Conservation (phyloP, 2,888 invertebrate species). For the Molanna angustata region DNA sequence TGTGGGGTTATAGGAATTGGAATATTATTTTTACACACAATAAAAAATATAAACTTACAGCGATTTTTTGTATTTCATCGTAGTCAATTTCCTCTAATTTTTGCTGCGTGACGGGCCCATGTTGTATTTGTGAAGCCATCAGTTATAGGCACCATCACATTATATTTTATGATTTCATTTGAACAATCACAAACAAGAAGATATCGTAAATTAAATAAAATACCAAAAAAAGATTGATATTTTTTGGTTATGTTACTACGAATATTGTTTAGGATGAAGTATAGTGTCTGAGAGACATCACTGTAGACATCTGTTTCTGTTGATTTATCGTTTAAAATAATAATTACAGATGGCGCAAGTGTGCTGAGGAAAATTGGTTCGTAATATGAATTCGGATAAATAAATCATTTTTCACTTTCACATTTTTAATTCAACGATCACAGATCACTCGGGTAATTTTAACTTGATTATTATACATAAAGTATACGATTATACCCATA, state of each 20-base stretch:
- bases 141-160: constrained; percentile 54
- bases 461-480: too few species aligned
- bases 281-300: too few species aligned
- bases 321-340: too few species aligned
- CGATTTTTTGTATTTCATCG: constrained; percentile 69
- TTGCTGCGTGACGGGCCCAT: constrained; percentile 42
- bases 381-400: too few species aligned
- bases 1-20: neutral
- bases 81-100: constrained; percentile 74
- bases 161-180: constrained; percentile 37
- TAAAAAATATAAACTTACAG: constrained; percentile 50
- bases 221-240: constrained; percentile 5
- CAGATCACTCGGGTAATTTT: too few species aligned
- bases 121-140: constrained; percentile 45
- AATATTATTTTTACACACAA: neutral
- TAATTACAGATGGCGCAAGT: too few species aligned
- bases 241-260: constrained; percentile 30
- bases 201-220: neutral
- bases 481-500: too few species aligned
- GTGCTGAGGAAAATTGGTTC: too few species aligned
- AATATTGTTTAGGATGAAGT: too few species aligned
- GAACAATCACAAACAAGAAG: constrained; percentile 1
- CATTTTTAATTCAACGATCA: too few species aligned
- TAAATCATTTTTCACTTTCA: too few species aligned
- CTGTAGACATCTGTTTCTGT: too few species aligned